Evolutionary conservation across 2,888 invertebrate genomes (phyloP), one percentile per base, ranked within the genome.

Genomic region (Phytoseiulus persimilis): DNA sequence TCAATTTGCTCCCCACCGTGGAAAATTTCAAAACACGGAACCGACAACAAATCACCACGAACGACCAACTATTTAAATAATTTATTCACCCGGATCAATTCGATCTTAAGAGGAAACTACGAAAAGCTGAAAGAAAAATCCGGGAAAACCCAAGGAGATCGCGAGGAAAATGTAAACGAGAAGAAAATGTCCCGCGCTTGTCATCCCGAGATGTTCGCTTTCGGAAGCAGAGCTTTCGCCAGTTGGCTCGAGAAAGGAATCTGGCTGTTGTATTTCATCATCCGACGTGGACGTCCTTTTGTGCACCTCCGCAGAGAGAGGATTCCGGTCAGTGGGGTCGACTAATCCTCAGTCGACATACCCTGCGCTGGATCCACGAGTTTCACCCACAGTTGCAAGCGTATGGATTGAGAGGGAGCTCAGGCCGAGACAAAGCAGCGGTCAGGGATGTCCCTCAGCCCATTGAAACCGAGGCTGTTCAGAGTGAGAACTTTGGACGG

Each of bases 61-160:
- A 65, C 87, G 33, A 87, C 87, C 1, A 33, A 87, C 32, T 45
- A 87, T 87, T 87, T 87, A 87, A 87, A 87, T 87, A 87, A 87
- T 87, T 39, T 87, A 87, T 87, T 87, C 87, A 87, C 87, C 87
- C 65, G 65, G 23, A 65, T 65, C 65, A 65, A 65, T 65, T 65
- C 65, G 28, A 65, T 65, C 23, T 65, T 65, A 65, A 65, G 65
- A 65, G 65, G 65, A 65, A 2, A 65, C 1, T 14, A 65, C 65
- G 65, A 65, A 65, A 65, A 65, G 2, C 65, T 65, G 65, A 65
- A 28, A 65, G 65, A 39, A 3, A 14, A 46, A 46, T 46, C 46
- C 46, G 46, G 46, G 65, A 65, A 18, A 65, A 65, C 1, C 65
- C 28, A 65, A 65, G n/a, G 28, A 65, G 65, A 65, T 23, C 5